These are phyloP conservation scores for Montipora capricornis DNA, from an alignment of 64 coral and sea anemone species.

Conservation along the genomic window DNA sequence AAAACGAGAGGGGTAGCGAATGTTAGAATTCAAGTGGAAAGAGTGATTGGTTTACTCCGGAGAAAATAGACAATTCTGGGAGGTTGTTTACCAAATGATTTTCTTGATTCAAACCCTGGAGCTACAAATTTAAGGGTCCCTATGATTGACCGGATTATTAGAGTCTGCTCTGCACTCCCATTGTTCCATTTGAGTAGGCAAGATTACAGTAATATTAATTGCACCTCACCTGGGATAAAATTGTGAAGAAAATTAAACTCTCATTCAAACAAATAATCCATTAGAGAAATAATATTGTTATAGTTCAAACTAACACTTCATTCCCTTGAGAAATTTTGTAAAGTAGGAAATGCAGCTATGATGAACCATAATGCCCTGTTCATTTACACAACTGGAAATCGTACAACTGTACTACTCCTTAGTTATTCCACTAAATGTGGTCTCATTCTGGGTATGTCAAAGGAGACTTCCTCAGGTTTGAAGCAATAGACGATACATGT, in stretches of 20 bases:
- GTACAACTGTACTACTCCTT: neutral
- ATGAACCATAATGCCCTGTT: too few species aligned
- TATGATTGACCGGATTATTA: neutral
- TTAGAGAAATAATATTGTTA: too few species aligned
- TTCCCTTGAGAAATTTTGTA: too few species aligned
- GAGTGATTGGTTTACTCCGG: neutral
- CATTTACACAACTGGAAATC: too few species aligned
- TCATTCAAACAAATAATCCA: too few species aligned
- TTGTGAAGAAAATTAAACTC: too few species aligned
- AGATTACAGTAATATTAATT: neutral
- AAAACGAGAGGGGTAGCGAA: neutral
- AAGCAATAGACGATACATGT: neutral
- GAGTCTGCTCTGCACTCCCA: neutral
- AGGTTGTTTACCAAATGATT: neutral
- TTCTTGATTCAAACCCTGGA: neutral
- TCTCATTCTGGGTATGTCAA: slow-evolving; percentile 8
- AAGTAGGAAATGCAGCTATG: too few species aligned
- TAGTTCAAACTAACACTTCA: too few species aligned
- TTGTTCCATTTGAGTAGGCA: neutral
- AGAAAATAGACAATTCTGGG: neutral
- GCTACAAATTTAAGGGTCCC: neutral
- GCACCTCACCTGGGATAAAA: too few species aligned
- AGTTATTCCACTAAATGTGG: neutral
- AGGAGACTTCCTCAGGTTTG: neutral
- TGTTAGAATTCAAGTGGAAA: neutral